Conservation (phyloP, 2,113 vertebrate genomes). For the Fregetta grallaria region DNA sequence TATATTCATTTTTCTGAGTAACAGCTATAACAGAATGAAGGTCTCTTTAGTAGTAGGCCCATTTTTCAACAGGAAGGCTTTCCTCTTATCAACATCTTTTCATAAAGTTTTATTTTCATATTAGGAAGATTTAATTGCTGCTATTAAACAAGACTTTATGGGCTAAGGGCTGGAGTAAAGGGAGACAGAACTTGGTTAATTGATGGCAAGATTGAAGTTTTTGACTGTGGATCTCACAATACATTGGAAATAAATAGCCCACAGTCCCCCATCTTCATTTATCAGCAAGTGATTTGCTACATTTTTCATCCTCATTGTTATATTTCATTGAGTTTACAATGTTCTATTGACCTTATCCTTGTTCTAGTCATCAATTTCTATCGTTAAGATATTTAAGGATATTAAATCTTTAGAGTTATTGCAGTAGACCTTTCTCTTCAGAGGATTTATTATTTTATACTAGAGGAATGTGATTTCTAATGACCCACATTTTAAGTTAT, state of each 20-base stretch:
- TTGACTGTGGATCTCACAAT: not conserved
- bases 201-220: not conserved
- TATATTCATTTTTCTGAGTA: not conserved
- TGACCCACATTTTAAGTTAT: conserved; percentile 34
- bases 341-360: conserved; percentile 42
- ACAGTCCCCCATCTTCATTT: not conserved
- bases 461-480: conserved; percentile 13
- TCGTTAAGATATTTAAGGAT: conserved; percentile 9
- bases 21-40: not conserved
- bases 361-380: conserved; percentile 25
- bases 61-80: not conserved
- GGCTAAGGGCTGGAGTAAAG: not conserved
- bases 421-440: not conserved
- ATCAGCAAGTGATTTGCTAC: not conserved
- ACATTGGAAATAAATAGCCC: not conserved
- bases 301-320: not conserved
- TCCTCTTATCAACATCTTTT: not conserved
- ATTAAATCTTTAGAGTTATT: conserved; percentile 21
- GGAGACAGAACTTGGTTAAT: not conserved
- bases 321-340: conserved; percentile 40
- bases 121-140: not conserved
- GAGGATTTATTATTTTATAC: conserved; percentile 39
- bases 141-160: not conserved
- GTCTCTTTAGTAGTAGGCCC: not conserved
- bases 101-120: not conserved